Evolutionary conservation across 2,797 vertebrate species (phyloP).

Genomic region (Labroides dimidiatus): DNA sequence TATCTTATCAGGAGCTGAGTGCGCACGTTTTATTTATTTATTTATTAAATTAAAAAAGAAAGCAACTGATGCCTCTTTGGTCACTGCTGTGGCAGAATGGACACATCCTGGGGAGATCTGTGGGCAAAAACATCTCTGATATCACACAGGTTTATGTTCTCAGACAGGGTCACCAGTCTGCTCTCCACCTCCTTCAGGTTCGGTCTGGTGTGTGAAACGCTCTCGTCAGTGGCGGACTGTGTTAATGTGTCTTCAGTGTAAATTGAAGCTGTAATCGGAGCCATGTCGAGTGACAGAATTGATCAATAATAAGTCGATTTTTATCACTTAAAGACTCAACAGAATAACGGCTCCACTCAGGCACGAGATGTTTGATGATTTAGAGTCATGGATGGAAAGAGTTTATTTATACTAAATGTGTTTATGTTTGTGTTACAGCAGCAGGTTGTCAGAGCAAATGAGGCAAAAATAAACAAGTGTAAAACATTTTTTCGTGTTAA

Average conservation of each 20-base stretch:
- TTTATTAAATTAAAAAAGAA: neutral
- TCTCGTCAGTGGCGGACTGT: neutral
- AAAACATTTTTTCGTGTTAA: no score
- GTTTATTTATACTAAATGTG: no score
- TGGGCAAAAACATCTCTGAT: constrained; percentile 55
- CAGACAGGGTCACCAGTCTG: constrained; percentile 68
- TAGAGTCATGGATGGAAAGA: no score
- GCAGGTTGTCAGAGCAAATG: no score
- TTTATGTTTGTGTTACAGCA: no score
- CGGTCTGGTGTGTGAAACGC: neutral
- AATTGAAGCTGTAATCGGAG: constrained; percentile 37
- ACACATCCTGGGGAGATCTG: constrained; percentile 60
- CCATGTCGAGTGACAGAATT: constrained; percentile 62
- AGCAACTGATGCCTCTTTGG: neutral
- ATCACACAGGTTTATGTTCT: constrained; percentile 77
- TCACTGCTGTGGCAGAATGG: constrained; percentile 40
- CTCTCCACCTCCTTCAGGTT: constrained; percentile 65
- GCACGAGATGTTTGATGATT: no score
- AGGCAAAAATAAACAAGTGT: no score
- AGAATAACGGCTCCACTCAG: no score
- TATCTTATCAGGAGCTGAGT: neutral
- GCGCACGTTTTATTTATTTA: no score
- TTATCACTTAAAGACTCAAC: no score
- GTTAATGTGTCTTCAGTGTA: neutral
- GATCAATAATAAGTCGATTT: no score